A percentile compares a stretch with the other conserved stretches of the same genome.
Evolutionary conservation across 2,888 invertebrate species (phyloP).

Genomic region (Monochamus alternatus): DNA sequence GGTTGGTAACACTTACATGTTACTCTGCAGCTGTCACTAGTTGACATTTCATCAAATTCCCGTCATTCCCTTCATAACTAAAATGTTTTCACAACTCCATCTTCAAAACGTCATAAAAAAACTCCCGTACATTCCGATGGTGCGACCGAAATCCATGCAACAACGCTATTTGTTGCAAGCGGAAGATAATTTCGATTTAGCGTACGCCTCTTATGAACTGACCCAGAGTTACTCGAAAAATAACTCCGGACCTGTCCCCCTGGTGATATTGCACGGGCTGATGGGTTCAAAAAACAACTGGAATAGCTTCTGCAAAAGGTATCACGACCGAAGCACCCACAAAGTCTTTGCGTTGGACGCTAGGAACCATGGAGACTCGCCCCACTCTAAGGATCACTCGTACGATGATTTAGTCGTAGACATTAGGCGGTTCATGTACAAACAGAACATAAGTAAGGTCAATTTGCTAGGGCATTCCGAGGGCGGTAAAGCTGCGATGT

Average conservation of each 20-base stretch:
- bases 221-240: conserved; percentile 63
- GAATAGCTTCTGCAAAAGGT: conserved; percentile 82
- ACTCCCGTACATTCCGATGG: conserved; percentile 8
- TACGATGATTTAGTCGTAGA: conserved; percentile 87
- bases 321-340: conserved; percentile 75
- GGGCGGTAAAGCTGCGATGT: conserved; percentile 95
- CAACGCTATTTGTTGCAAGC: conserved; percentile 18
- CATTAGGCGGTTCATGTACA: conserved; percentile 78
- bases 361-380: conserved; percentile 96
- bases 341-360: conserved; percentile 88
- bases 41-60: conserved; percentile 42
- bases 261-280: conserved; percentile 90
- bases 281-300: conserved; percentile 92
- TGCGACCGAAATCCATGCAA: conserved; percentile 35
- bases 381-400: conserved; percentile 82
- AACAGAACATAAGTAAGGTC: conserved; percentile 77
- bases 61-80: conserved; percentile 41
- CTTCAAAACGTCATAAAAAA: conserved; percentile 42
- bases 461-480: conserved; percentile 92
- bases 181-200: conserved; percentile 67
- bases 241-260: conserved; percentile 72
- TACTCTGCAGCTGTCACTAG: background rate
- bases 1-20: conserved; percentile 72
- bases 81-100: conserved; percentile 45
- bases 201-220: conserved; percentile 80